Base-by-base conservation (phyloP, 2,888 invertebrate species). In the Autographa gamma region DNA sequence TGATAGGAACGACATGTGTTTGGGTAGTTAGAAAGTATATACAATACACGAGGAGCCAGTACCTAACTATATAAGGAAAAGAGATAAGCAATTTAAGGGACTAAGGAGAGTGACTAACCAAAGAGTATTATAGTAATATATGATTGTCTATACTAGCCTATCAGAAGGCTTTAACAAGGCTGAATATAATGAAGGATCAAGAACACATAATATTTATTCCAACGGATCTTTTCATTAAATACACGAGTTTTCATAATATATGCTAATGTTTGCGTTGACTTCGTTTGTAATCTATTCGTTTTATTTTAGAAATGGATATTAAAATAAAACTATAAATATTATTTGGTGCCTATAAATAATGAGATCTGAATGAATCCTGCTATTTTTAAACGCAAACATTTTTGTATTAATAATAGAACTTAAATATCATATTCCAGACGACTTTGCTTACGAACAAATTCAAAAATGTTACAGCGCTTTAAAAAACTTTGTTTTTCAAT, bases 401-500 rank as follows among this genome's bases (percentile, higher is more conserved):
- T 18, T 13, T 4, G 25, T 25, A 2, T 6, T 32, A 31, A 5
- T 2, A 58, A 59, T 6, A 59, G 14, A 59, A 7, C 6, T 32
- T 6, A 32, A 32, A 32, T 8, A 59, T 31, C 32, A n/a, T 31
- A 31, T 59, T 31, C 31, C 16, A 16, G 32, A 32, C n/a, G 16
- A 31, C 16, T 0, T 3, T 34, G 9, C 19, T 43, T 18, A 9
- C 41, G 7, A 3, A 7, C 7, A 8, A 54, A 54, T 54, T 59
- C 16, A 60, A 52, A 18, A 34, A 32, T 61, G 52, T 61, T 11
- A 41, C 48, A 11, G 14, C 16, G 43, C n/a, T 19, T 43, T 32
- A 41, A 32, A 67, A 70, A 63, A 43, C 19, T 48, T 48, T 76
- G 31, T 64, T 66, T 69, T 71, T 64, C 65, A 60, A 41, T 38